Evolutionary conservation across 1,140 invertebrate species (phyloP), one percentile per base, ranked within the genome.

Genomic region (Prorops nasuta): DNA sequence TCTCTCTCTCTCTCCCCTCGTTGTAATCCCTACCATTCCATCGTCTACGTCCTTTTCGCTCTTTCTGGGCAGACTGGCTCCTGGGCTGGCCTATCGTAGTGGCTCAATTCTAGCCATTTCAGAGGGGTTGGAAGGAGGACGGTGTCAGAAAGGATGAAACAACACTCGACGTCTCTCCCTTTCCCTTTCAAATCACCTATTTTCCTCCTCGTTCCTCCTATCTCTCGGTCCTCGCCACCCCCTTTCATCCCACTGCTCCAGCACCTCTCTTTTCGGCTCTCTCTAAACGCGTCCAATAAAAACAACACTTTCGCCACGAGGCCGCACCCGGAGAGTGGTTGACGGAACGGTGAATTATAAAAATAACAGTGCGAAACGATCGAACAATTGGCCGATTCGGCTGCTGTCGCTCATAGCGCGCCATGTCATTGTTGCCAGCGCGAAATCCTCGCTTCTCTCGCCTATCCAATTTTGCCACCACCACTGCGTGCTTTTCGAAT

Each of bases 231-330:
- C 28, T n/a, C 34, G 6, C 12, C 6, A 2, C 20, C 15, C 3
- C 9, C n/a, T n/a, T 7, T 22, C 18, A 20, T 22, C 17, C 38
- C 17, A 20, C 34, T 51, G 15, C 38, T 35, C 35, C 17, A 22
- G 12, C 2, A 15, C 4, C n/a, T 45, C 38, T 38, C 41, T 44
- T 37, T 24, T 49, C 19, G 18, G n/a, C 15, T 45, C 42, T 63
- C 69, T 66, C 67, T 69, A 74, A 75, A 74, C 44, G 70, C 58
- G 56, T 63, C 70, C 70, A 74, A 74, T 73, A 72, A 74, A 74
- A 75, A 74, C 71, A 74, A 75, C 70, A 72, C 65, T 64, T 54
- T 56, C 57, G 50, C 55, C 37, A 49, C 51, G 52, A 31, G 24
- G 4, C 10, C 24, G 24, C 24, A 10, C 24, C n/a, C n/a, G n/a